Percentiles rank a stretch among this genome's conserved stretches.
phyloP scores from a whole-genome alignment of 2,888 invertebrate genomes.

The Strigamia maritima region DNA sequence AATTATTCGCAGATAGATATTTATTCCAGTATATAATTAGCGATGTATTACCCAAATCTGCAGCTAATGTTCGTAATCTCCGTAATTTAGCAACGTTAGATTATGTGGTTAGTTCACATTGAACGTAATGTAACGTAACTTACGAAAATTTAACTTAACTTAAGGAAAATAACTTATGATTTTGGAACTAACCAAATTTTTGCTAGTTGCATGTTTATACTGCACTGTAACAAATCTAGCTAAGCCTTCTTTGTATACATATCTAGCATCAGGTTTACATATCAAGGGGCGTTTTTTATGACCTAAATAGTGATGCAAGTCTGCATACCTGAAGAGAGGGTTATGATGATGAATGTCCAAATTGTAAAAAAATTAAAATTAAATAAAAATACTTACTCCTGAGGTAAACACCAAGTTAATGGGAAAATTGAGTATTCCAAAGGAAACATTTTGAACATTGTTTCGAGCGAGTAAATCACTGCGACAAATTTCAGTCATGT shows the following conservation, averaged over 20 bases:
- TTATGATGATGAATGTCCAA: too few species aligned
- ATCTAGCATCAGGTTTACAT: slow-evolving; percentile 86
- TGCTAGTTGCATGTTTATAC: slow-evolving; percentile 76
- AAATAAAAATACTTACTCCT: slow-evolving; percentile 67
- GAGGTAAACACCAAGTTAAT: slow-evolving; percentile 89
- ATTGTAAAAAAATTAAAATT: too few species aligned
- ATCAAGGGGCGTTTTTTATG: slow-evolving; percentile 76
- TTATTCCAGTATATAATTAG: background rate
- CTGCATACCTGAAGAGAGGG: background rate
- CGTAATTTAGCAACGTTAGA: background rate
- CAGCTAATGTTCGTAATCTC: background rate
- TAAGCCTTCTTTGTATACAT: slow-evolving; percentile 86
- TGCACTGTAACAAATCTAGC: slow-evolving; percentile 84
- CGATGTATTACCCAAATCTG: background rate
- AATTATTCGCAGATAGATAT: background rate
- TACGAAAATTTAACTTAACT: too few species aligned
- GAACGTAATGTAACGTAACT: too few species aligned
- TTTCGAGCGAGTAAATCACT: slow-evolving; percentile 86
- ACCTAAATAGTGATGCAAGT: slow-evolving; percentile 59
- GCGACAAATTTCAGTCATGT: slow-evolving; percentile 82
- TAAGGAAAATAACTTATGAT: too few species aligned
- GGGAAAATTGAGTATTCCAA: slow-evolving; percentile 89
- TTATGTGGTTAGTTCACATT: too few species aligned
- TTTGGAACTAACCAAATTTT: slow-evolving; percentile 67
- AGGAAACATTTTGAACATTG: slow-evolving; percentile 80